Evolutionary conservation across 2,797 vertebrate genomes (phyloP).

Genomic region (Cynopterus sphinx): DNA sequence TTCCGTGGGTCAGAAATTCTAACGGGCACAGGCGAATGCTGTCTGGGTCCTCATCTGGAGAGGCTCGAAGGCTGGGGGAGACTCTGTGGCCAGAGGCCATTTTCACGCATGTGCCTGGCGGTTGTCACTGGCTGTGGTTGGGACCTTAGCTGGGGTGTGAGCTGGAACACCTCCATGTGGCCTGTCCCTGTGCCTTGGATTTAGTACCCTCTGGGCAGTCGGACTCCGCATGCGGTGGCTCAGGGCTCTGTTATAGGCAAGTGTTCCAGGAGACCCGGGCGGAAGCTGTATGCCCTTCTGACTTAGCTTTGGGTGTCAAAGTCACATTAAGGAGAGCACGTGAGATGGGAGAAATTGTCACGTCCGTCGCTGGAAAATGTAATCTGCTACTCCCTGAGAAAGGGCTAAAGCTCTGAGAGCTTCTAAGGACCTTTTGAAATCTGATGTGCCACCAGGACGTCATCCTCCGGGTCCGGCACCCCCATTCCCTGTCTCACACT

Average conservation of each 20-base stretch:
- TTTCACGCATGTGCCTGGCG: fast-evolving
- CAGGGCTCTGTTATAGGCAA: background rate
- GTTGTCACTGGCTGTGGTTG: background rate
- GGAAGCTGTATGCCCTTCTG: background rate
- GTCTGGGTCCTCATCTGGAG: background rate
- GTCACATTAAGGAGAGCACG: background rate
- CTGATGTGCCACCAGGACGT: background rate
- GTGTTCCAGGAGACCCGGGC: background rate
- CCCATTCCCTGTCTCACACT: background rate
- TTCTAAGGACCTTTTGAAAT: background rate
- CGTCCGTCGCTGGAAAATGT: background rate
- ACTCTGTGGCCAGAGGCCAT: background rate
- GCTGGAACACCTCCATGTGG: background rate
- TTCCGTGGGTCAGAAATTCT: background rate
- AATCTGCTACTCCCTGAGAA: background rate
- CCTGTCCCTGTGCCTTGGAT: background rate
- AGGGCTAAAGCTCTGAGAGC: background rate
- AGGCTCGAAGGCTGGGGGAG: background rate
- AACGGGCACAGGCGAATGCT: background rate
- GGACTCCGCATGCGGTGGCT: background rate
- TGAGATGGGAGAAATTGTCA: background rate
- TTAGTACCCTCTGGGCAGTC: background rate
- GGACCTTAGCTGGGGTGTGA: background rate
- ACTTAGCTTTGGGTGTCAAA: background rate
- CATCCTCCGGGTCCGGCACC: background rate